Evolutionary conservation across 2,888 invertebrate genomes (phyloP), one percentile per base, ranked within the genome.

Genomic region (Baronia brevicornis): DNA sequence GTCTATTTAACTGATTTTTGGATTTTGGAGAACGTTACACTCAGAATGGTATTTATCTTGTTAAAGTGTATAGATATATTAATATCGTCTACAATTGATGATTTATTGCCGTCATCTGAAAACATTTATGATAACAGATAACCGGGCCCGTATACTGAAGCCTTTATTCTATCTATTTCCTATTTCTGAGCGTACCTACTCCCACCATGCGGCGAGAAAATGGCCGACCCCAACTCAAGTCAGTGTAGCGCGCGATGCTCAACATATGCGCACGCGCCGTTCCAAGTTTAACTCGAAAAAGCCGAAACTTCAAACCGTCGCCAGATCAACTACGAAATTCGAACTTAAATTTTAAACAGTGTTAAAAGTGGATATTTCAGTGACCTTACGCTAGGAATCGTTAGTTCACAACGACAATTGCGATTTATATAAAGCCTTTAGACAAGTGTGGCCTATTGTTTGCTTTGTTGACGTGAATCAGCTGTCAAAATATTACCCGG

Each of bases 401-500:
- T 36, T 39, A 36, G 33, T 28, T 38, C 26, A 25, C 26, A 22
- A 8, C 24, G 26, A 25, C 15, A 19, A 13, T 20, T 28, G 23
- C 22, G 24, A 27, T 46, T 36, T 30, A 33, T 39, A 27, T n/a
- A n/a, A n/a, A n/a, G n/a, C n/a, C n/a, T n/a, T n/a, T 26, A 28
- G 27, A 45, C 51, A 50, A 56, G 64, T 59, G 58, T 43, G 39
- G 21, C 37, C 42, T 48, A 52, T 56, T 64, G 61, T 67, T 67
- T 60, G 60, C 63, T 60, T 66, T 67, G 70, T 72, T 72, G 61
- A 68, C 52, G 47, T 53, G 45, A 43, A 51, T 52, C 70, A 74
- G 66, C 74, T 79, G 78, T 78, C 70, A 75, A 74, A 79, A 74
- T 67, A 67, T 56, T 48, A 46, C 41, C 60, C 58, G 55, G 57